Evolutionary conservation across 1,140 invertebrate genomes (phyloP).

Genomic region (Palaemon carinicauda): DNA sequence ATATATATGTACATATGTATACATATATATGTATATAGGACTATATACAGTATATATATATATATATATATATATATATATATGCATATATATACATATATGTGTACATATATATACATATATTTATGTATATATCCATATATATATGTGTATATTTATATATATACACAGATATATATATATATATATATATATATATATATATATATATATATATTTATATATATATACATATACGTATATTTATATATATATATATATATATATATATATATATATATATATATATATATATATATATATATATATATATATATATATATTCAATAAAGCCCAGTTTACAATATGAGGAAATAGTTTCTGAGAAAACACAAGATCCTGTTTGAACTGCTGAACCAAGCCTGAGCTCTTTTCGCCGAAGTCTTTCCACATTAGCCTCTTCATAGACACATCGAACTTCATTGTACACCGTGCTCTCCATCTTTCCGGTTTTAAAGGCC

Average conservation of each 20-base stretch:
- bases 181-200: slow-evolving; percentile 2
- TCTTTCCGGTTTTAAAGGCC: neutral
- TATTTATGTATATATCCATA: neutral
- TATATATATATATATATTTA: neutral
- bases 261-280: neutral
- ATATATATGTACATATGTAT: neutral
- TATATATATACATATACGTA: neutral
- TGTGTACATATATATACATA: neutral
- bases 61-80: neutral
- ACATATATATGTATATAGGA: too few relatives aligned
- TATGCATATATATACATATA: neutral
- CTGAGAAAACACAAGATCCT: too few relatives aligned
- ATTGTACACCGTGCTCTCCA: too few relatives aligned
- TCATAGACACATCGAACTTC: too few relatives aligned
- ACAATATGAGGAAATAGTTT: too few relatives aligned
- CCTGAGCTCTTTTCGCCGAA: too few relatives aligned
- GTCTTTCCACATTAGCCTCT: too few relatives aligned
- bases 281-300: neutral
- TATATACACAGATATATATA: neutral
- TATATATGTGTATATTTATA: neutral
- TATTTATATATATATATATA: too few relatives aligned
- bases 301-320: neutral
- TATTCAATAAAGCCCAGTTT: too few relatives aligned
- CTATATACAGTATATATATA: too few relatives aligned
- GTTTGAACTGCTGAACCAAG: too few relatives aligned